These are phyloP conservation scores for Dasyprocta punctata DNA, from an alignment of 2,113 vertebrate genomes.

Conservation along the genomic window DNA sequence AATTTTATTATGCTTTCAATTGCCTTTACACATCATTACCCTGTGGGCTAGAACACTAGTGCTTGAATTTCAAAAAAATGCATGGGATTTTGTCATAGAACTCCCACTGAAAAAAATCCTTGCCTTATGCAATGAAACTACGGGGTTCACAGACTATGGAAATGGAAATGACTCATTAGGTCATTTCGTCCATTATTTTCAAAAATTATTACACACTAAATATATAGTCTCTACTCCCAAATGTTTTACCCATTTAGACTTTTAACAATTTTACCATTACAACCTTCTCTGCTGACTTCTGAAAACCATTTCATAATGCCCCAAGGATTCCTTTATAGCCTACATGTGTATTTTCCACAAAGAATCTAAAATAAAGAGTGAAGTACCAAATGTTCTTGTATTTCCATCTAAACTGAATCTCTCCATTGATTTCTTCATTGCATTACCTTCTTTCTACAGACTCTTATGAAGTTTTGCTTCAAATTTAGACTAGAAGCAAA, in stretches of 20 bases:
- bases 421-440: not conserved
- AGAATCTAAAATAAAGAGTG: constrained; percentile 51
- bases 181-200: constrained; percentile 63
- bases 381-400: constrained; percentile 51
- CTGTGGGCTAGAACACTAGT: constrained; percentile 38
- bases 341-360: constrained; percentile 39
- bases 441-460: not conserved
- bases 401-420: constrained; percentile 42
- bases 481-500: constrained; percentile 1
- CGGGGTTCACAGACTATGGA: constrained; percentile 63
- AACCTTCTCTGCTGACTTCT: constrained; percentile 53
- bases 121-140: constrained; percentile 62
- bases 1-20: constrained; percentile 70
- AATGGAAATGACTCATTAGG: constrained; percentile 71
- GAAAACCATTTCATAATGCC: constrained; percentile 42
- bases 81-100: constrained; percentile 49
- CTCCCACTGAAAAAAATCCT: not conserved
- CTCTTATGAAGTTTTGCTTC: constrained; percentile 25
- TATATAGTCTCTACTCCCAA: constrained; percentile 59
- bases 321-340: not conserved
- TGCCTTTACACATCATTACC: constrained; percentile 74
- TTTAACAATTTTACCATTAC: constrained; percentile 52
- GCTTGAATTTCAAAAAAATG: constrained; percentile 67
- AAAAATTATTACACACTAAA: constrained; percentile 61
- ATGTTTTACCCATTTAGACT: constrained; percentile 52